A percentile compares a stretch with the other conserved stretches of the same genome.
These are phyloP conservation scores for Chelmon rostratus DNA, from an alignment of 2,797 vertebrate genomes.

Conservation along the genomic window DNA sequence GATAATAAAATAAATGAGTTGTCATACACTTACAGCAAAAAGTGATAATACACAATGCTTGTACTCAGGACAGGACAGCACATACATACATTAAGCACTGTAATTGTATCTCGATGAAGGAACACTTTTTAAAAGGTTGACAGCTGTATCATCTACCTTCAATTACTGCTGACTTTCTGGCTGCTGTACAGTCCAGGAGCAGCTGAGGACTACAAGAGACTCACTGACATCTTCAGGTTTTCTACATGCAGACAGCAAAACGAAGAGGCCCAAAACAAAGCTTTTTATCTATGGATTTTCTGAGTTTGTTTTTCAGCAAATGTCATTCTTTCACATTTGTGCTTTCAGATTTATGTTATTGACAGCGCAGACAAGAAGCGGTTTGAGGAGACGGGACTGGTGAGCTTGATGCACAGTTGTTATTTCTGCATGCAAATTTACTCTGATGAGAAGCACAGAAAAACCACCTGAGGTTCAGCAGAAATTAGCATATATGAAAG, in stretches of 20 bases:
- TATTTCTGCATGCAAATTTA: conserved; percentile 2
- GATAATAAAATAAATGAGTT: background rate
- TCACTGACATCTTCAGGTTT: background rate
- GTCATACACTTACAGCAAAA: background rate
- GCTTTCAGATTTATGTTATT: conserved; percentile 91
- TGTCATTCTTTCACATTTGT: conserved; percentile 12
- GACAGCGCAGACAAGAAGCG: conserved; percentile 94
- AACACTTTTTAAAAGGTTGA: background rate
- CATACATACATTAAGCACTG: background rate
- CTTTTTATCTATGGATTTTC: background rate
- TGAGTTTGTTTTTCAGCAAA: background rate
- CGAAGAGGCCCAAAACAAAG: background rate
- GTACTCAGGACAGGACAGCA: background rate
- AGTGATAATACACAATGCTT: background rate
- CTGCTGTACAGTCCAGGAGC: conserved; percentile 1
- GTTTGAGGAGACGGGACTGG: conserved; percentile 93
- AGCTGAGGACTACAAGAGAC: background rate
- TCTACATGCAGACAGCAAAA: background rate
- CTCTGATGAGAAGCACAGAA: background rate
- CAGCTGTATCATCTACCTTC: background rate
- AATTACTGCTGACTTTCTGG: background rate
- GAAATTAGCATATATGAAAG: background rate
- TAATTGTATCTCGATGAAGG: background rate
- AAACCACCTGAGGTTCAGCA: background rate
- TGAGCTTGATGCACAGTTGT: conserved; percentile 66